Percentiles rank a stretch among this genome's conserved stretches.
Conservation (phyloP, 2,888 invertebrate genomes). For the Thymelicus lineola region DNA sequence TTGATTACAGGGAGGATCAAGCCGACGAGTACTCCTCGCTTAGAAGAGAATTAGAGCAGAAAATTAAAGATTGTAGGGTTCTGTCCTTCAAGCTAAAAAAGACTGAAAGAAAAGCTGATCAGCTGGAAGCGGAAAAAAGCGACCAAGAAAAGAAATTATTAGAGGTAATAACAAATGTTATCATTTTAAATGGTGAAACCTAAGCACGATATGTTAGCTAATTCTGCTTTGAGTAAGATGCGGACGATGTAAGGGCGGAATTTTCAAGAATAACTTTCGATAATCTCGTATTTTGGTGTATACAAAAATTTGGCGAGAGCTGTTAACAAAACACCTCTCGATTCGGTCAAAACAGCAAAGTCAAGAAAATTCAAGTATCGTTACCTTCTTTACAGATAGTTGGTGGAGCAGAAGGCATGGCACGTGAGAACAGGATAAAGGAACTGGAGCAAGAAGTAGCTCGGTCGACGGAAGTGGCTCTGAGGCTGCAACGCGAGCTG, state of each 20-base stretch:
- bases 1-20: constrained; percentile 93
- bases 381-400: constrained; percentile 66
- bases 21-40: constrained; percentile 97
- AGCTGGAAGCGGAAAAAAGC: constrained; percentile 93
- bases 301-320: too few species aligned
- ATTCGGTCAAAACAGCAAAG: constrained; percentile 11
- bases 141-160: constrained; percentile 89
- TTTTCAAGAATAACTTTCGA: too few species aligned
- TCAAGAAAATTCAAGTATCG: constrained; percentile 15
- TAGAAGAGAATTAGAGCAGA: constrained; percentile 97
- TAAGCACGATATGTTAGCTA: too few species aligned
- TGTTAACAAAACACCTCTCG: too few species aligned
- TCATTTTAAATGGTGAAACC: constrained; percentile 22
- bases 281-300: too few species aligned
- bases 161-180: constrained; percentile 57
- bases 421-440: constrained; percentile 88
- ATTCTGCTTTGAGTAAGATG: too few species aligned
- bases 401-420: constrained; percentile 86
- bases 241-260: too few species aligned
- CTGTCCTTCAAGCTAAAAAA: constrained; percentile 99
- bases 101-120: constrained; percentile 95
- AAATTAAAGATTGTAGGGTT: constrained; percentile 98
- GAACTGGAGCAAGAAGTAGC: constrained; percentile 94
- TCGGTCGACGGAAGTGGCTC: constrained; percentile 90
- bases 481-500: constrained; percentile 88